Base-by-base conservation (phyloP, 2,113 vertebrate genomes). In the Campylorhamphus procurvoides region DNA sequence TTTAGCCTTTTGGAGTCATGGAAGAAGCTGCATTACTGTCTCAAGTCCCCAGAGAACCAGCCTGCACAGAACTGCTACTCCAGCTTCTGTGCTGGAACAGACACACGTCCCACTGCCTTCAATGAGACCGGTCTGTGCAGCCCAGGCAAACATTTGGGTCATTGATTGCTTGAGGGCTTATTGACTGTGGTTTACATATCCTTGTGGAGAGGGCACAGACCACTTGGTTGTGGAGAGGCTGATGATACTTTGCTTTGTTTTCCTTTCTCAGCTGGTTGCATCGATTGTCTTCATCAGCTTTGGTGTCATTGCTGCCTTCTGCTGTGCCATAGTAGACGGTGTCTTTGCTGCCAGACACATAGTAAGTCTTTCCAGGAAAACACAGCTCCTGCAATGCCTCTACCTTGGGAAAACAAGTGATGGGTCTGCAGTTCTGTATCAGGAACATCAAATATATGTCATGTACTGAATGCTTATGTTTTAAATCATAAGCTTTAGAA, bases 211-310 rank as follows among this genome's bases (percentile, higher is more conserved):
- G 59, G 78, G 42, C 79, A 16, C 8, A 2, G 12, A 79, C 35
- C 1, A 1, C 35, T 63, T 25, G 33, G 40, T 56, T 63, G 80
- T 91, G 76, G 39, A 53, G 60, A 67, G 55, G 64, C 86, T 81
- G 72, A 28, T 96, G 78, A 93, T 59, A 64, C 37, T 82, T 92
- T 85, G 72, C 80, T 93, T 90, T 96, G 73, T 96, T 95, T 95
- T 97, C 72, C 94, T 62, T 87, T 87, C 90, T 58, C 98, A 99
- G 99, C 98, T 99, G 94, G 99, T 99, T 96, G 99, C 99, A 53
- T 99, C 99, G 46, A 99, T 99, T 9, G 99, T 99, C 95, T 99
- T 99, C 97, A 99, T 99, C 98, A 99, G 99, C 97, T 99, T 99
- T 66, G 99, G 99, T 3, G 99, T 99, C 97, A 99, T 99, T 72